Base-by-base conservation (phyloP, 2,113 vertebrate species). In the Leptodactylus fuscus region DNA sequence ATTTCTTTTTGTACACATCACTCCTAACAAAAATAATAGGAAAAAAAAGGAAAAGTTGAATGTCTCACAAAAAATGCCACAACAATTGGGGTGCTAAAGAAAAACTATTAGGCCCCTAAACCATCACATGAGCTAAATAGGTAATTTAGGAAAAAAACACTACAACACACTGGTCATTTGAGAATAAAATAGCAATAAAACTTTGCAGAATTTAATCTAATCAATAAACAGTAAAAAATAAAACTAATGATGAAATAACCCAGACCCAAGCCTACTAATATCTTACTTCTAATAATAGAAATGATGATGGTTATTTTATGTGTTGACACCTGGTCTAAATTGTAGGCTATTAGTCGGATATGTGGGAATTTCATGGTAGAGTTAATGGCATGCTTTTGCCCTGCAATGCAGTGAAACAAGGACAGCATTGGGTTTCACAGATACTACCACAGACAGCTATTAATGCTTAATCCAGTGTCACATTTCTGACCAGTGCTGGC, bases 371-470 rank as follows among this genome's bases (percentile, higher is more conserved):
- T 88, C 0, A 20, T 82, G 81, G 71, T 87, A 87, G 87, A 69
- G 87, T 88, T 89, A 87, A 89, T 27, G 86, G 38, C 87, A 85
- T 38, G 87, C 86, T 90, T 87, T 87, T 91, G 87, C 83, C 32
- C 76, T 87, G 76, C 87, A 89, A 62, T 87, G 76, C 81, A 38
- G 77, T 83, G 82, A 88, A 91, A 87, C 87, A 87, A 89, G 88
- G 53, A 32, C 49, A 81, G 88, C 71, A 86, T 90, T 91, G 91
- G 86, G 84, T 93, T 92, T 92, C 91, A 90, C 83, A 88, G 91
- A 93, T 88, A 92, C 88, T 88, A 91, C 91, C 88, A 89, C 82
- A 92, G 91, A 93, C 91, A 93, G 89, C 91, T 93, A 94, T 93
- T 92, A 92, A 90, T 80, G 78, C 87, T 88, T 93, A 93, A 92